Conservation (phyloP, 2,797 vertebrate species). For the Diplodus puntazzo region DNA sequence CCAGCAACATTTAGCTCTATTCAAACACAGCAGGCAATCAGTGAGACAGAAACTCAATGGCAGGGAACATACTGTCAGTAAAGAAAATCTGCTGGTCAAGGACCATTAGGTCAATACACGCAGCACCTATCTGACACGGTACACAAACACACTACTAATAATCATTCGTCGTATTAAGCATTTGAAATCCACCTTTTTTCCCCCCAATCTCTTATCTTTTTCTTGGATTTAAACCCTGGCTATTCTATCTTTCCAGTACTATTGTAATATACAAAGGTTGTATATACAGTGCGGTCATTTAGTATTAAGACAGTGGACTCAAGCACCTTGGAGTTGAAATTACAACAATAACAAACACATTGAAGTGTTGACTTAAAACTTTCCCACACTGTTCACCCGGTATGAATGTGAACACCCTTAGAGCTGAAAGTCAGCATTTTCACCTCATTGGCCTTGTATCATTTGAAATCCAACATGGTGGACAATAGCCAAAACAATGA, state of each 20-base stretch:
- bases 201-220: background rate
- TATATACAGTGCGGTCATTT: background rate
- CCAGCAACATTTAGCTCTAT: background rate
- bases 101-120: background rate
- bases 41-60: background rate
- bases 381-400: constrained; percentile 16
- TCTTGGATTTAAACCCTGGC: background rate
- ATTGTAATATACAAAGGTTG: too few relatives aligned
- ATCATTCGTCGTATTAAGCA: background rate
- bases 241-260: background rate
- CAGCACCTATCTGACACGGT: background rate
- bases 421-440: constrained; percentile 26
- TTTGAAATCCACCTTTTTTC: background rate
- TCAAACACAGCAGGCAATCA: constrained; percentile 3
- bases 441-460: constrained; percentile 12
- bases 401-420: background rate
- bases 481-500: constrained; percentile 38
- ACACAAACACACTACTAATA: background rate
- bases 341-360: background rate
- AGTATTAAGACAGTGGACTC: background rate
- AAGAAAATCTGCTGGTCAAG: constrained; percentile 15
- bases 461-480: constrained; percentile 33
- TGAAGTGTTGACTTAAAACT: background rate
- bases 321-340: background rate
- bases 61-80: background rate